phyloP scores from a whole-genome alignment of 2,888 invertebrate species.

The Tricholauxania praeusta region DNA sequence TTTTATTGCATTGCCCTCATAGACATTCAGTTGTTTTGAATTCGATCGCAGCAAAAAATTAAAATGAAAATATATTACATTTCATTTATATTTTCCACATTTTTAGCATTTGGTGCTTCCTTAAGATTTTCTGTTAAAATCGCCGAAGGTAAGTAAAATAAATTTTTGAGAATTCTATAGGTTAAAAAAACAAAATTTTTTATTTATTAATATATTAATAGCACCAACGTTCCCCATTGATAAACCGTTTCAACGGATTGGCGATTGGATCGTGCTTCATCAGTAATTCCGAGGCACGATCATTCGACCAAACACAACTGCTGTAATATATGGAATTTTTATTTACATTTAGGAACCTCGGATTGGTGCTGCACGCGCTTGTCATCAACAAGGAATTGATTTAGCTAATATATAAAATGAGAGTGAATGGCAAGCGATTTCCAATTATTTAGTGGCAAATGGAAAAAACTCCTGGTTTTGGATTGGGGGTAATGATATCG shows the following conservation, averaged over 20 bases:
- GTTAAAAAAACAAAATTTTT: neutral
- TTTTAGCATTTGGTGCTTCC: too few species aligned
- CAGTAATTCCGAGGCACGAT: neutral
- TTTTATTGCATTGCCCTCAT: too few species aligned
- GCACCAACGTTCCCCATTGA: too few species aligned
- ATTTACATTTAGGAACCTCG: neutral
- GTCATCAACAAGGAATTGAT: too few species aligned
- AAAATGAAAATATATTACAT: too few species aligned
- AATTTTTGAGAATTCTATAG: neutral
- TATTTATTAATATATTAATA: neutral
- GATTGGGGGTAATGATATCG: conserved; percentile 53
- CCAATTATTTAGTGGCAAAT: neutral
- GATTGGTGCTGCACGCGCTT: neutral
- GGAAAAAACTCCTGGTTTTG: conserved; percentile 14
- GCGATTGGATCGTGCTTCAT: too few species aligned
- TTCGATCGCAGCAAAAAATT: too few species aligned
- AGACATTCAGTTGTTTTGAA: too few species aligned
- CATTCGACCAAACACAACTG: neutral
- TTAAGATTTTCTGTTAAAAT: too few species aligned
- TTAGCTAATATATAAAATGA: too few species aligned
- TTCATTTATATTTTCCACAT: too few species aligned
- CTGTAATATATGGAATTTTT: neutral
- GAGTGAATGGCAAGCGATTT: conserved; percentile 6
- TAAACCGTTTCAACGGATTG: neutral
- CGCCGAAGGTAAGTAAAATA: neutral